Evolutionary conservation across 2,113 vertebrate species (phyloP), one percentile per base, ranked within the genome.

Genomic region (Rousettus leschenaultii): DNA sequence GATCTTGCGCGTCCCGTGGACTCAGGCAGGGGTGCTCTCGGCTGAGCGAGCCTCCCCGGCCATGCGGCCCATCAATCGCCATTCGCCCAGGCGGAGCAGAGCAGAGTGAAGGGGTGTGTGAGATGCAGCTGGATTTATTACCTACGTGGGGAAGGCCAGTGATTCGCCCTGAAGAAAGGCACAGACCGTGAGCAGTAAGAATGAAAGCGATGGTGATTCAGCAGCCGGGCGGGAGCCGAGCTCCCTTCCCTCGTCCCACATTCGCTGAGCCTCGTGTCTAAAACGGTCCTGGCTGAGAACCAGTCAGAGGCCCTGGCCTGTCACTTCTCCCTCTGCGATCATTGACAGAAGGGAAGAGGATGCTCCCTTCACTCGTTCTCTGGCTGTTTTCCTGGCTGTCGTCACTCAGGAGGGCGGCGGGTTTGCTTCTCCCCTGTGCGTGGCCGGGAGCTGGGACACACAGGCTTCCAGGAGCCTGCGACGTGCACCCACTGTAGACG

Each of bases 151-250:
- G 70, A 75, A 73, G 92, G 30, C 84, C 63, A 12, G 3, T 4
- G 0, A 33, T 8, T 7, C 22, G 43, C 45, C 74, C 22, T 4
- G 12, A 6, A 0, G 8, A 59, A 40, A 63, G 43, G 7, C 0
- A 45, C 55, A 38, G 70, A 1, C 7, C 9, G 0, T 9, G 21
- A 19, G 59, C 74, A 94, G 90, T 96, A 78, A 97, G 70, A 97
- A 66, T 0, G 90, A 95, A 96, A 97, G 96, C 30, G 1, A 0
- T 1, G 33, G 3, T 95, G 95, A 91, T 71, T 95, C 97, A 95
- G 38, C 73, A 15, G 28, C 70, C 78, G 28, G 3, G 30, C 51
- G 55, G 51, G 73, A 55, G 6, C 65, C 0, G 9, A 83, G 61
- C 9, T 45, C 95, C 89, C 93, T 75, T 22, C 19, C 66, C 21